Conservation (phyloP, 2,797 vertebrate genomes). For the Gouania willdenowi region DNA sequence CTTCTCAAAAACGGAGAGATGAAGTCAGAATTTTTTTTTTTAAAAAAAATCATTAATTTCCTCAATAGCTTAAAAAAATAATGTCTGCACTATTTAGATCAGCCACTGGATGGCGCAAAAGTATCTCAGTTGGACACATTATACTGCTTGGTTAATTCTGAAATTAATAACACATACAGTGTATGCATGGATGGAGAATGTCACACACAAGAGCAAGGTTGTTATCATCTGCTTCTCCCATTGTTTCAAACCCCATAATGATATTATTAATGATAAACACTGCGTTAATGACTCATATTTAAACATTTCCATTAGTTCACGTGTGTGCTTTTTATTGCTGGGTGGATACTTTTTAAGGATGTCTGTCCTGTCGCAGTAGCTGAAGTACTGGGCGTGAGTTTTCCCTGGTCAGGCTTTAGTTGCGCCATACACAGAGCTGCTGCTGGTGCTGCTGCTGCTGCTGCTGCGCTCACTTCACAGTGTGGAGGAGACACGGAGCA, state of each 20-base stretch:
- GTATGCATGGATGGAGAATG: conserved; percentile 47
- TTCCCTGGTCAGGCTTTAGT: conserved; percentile 73
- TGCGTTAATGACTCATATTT: conserved; percentile 50
- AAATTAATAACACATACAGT: conserved; percentile 60
- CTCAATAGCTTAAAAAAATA: too few relatives aligned
- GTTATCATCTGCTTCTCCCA: conserved; percentile 22
- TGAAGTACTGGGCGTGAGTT: conserved; percentile 83
- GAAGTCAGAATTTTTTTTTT: too few relatives aligned
- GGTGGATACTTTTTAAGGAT: conserved; percentile 39
- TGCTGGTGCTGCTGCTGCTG: conserved; percentile 61
- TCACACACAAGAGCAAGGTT: conserved; percentile 33
- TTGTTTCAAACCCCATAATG: conserved; percentile 45
- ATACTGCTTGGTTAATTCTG: conserved; percentile 28
- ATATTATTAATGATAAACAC: conserved; percentile 45
- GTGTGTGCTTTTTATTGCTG: conserved; percentile 40
- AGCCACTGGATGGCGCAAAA: conserved; percentile 75
- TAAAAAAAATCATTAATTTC: too few relatives aligned
- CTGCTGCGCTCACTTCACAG: conserved; percentile 77
- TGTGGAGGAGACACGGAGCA: conserved; percentile 58
- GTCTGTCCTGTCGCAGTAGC: conserved; percentile 39
- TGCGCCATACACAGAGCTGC: too few relatives aligned
- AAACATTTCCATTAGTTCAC: conserved; percentile 57
- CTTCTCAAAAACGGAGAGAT: too few relatives aligned
- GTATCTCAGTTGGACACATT: conserved; percentile 54
- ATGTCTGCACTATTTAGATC: conserved; percentile 17